Evolutionary conservation across 2,113 vertebrate species (phyloP).

Genomic region (Entelurus aequoreus): DNA sequence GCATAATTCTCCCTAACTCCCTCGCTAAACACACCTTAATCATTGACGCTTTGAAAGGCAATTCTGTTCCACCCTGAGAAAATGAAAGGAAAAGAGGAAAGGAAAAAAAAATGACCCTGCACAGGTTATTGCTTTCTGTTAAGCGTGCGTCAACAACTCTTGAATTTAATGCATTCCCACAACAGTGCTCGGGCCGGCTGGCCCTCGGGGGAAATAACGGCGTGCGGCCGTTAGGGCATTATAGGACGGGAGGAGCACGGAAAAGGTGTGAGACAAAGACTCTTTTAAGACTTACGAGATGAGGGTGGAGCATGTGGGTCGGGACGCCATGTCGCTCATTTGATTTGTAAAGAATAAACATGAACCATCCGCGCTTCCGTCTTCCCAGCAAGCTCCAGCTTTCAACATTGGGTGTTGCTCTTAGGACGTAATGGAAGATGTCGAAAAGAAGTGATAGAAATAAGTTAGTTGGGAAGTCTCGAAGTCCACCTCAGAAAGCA

Average conservation of each 20-base stretch:
- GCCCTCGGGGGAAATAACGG: slow-evolving; percentile 67
- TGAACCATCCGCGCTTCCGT: neutral
- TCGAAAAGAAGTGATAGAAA: no score
- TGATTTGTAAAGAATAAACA: slow-evolving; percentile 35
- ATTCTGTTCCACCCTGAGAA: slow-evolving; percentile 54
- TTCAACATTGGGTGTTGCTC: no score
- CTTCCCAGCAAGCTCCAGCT: neutral
- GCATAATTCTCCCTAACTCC: slow-evolving; percentile 61
- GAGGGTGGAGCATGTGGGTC: neutral
- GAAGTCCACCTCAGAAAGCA: no score
- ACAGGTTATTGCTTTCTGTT: slow-evolving; percentile 68
- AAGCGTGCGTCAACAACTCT: slow-evolving; percentile 69
- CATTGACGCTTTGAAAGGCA: slow-evolving; percentile 54
- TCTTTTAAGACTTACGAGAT: slow-evolving; percentile 19
- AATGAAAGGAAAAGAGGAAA: slow-evolving; percentile 53
- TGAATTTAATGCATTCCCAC: slow-evolving; percentile 68
- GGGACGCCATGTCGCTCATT: slow-evolving; percentile 6
- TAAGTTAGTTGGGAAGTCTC: no score
- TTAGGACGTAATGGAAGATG: no score
- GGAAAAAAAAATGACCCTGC: slow-evolving; percentile 40
- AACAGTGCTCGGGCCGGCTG: slow-evolving; percentile 24
- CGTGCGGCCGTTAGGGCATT: slow-evolving; percentile 55
- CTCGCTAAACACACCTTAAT: slow-evolving; percentile 64
- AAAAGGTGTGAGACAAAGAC: slow-evolving; percentile 43
- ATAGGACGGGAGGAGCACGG: slow-evolving; percentile 41